A percentile compares a stretch with the other conserved stretches of the same genome.
Evolutionary conservation across 2,888 invertebrate species (phyloP).

Genomic region (Drosophila cracens): DNA sequence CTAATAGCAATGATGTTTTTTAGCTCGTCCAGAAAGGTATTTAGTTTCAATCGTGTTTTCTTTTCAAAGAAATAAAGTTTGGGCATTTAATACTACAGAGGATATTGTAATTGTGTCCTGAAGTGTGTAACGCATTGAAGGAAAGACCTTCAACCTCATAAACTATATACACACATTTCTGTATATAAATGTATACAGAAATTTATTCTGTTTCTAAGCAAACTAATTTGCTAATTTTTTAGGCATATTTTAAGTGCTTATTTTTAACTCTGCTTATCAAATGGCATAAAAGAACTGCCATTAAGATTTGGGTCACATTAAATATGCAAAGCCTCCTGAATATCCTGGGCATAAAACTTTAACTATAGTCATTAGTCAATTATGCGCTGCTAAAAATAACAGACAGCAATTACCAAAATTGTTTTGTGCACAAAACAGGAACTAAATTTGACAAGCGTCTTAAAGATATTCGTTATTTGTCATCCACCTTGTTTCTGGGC

Average conservation of each 20-base stretch:
- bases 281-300: not conserved
- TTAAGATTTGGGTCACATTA: constrained; percentile 9
- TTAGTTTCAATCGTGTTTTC: not conserved
- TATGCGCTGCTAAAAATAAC: constrained; percentile 50
- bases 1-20: not conserved
- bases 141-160: not conserved
- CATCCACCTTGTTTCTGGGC: constrained; percentile 5
- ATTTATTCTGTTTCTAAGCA: not conserved
- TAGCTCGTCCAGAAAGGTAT: not conserved
- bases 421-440: constrained; percentile 20
- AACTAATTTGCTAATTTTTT: not conserved
- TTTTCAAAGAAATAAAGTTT: not conserved
- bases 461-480: constrained; percentile 33
- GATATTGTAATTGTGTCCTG: not conserved
- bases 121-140: not conserved
- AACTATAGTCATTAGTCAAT: constrained; percentile 35
- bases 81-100: not conserved
- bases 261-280: not conserved
- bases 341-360: constrained; percentile 15
- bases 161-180: not conserved
- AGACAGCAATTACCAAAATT: not conserved
- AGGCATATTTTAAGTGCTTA: not conserved
- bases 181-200: not conserved
- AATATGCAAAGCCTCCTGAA: constrained; percentile 24
- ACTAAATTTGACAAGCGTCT: constrained; percentile 28